These are phyloP conservation scores for Thyatira batis DNA, from an alignment of 2,888 invertebrate genomes.

Conservation along the genomic window DNA sequence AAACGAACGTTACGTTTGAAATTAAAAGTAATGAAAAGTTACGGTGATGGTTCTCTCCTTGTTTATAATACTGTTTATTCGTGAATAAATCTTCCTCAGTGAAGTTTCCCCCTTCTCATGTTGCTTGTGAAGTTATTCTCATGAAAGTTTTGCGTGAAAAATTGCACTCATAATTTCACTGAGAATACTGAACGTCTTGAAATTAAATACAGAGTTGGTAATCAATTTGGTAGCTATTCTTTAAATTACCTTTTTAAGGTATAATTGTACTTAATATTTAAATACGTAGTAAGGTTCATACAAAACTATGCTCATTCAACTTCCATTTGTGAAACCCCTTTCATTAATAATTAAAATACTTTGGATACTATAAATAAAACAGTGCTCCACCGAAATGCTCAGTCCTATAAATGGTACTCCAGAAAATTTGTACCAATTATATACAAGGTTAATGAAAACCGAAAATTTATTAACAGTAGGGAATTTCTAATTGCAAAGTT, in stretches of 20 bases:
- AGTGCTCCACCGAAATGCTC: neutral
- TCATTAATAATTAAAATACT: neutral
- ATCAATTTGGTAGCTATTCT: too few relatives aligned
- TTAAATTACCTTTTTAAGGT: conserved; percentile 58
- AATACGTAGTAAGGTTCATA: neutral
- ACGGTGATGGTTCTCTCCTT: conserved; percentile 24
- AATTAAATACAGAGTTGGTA: conserved; percentile 65
- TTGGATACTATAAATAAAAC: neutral
- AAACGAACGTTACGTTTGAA: conserved; percentile 29
- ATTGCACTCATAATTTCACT: conserved; percentile 71
- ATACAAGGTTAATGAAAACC: conserved; percentile 46
- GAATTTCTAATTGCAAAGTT: conserved; percentile 50
- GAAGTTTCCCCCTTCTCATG: conserved; percentile 43
- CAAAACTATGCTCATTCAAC: neutral
- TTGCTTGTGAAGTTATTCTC: conserved; percentile 50
- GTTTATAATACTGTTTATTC: conserved; percentile 48
- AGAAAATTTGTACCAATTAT: conserved; percentile 41
- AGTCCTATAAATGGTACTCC: conserved; percentile 9
- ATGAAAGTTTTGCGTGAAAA: conserved; percentile 72
- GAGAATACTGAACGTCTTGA: conserved; percentile 60
- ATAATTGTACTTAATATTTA: conserved; percentile 37
- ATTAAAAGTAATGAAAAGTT: conserved; percentile 32
- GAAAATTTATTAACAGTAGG: conserved; percentile 47
- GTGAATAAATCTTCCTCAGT: conserved; percentile 50
- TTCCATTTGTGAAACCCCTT: too few relatives aligned